Evolutionary conservation across 2,888 invertebrate genomes (phyloP).

Genomic region (Calameuta pallipes): DNA sequence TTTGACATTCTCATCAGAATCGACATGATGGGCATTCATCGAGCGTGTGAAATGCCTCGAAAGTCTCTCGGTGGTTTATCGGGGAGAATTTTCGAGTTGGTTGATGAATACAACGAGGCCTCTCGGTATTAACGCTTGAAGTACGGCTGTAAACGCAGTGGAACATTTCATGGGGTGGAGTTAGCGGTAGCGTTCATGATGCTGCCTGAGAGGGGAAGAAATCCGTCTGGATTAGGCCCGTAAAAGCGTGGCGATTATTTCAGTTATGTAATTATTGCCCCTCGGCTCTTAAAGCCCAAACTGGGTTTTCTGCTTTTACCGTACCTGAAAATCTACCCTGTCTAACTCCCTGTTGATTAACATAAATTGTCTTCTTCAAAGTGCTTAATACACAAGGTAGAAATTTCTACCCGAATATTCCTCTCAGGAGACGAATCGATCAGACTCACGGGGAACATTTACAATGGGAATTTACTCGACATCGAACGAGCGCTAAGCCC

Average conservation of each 20-base stretch:
- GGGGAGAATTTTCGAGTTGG: not conserved
- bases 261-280: conserved; percentile 32
- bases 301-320: not conserved
- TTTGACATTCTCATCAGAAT: not conserved
- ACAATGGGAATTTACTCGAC: not conserved
- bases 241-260: conserved; percentile 32
- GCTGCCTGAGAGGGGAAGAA: not conserved
- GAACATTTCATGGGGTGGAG: conserved; percentile 5
- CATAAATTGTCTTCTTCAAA: conserved; percentile 4
- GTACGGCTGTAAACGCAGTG: conserved; percentile 14
- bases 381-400: not conserved
- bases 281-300: conserved; percentile 5
- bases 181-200: not conserved
- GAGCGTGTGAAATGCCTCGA: not conserved
- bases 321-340: not conserved
- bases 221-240: conserved; percentile 20
- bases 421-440: not conserved
- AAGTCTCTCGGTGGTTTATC: not conserved
- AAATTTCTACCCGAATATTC: not conserved
- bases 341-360: not conserved
- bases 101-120: conserved; percentile 5
- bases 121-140: conserved; percentile 7
- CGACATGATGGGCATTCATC: not conserved
- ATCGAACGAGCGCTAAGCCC: not conserved
- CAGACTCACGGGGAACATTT: not conserved